Conservation (phyloP, 2,113 vertebrate genomes). For the Semnornis frantzii region DNA sequence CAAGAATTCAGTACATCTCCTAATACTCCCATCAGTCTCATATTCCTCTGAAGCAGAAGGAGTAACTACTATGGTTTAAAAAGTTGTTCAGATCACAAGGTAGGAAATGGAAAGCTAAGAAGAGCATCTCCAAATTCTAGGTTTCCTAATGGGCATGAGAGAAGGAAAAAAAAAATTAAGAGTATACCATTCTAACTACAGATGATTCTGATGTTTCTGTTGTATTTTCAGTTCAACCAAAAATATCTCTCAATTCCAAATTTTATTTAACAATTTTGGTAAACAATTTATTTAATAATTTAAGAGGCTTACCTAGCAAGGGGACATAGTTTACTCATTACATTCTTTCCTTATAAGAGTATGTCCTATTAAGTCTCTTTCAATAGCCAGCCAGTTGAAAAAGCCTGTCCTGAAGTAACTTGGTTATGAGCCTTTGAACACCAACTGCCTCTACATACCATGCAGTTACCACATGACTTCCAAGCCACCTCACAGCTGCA, state of each 20-base stretch:
- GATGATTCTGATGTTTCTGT: background rate
- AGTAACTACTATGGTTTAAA: background rate
- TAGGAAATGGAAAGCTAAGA: background rate
- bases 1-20: background rate
- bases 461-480: background rate
- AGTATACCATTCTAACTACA: background rate
- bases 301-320: background rate
- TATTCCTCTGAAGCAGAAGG: background rate
- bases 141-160: fast-evolving
- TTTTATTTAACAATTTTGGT: background rate
- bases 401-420: constrained; percentile 14
- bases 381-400: background rate
- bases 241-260: background rate
- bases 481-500: constrained; percentile 31
- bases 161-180: background rate
- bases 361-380: background rate
- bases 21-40: background rate
- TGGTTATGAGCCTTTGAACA: constrained; percentile 30
- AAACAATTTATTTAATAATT: too few species aligned
- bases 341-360: background rate
- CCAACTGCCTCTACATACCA: constrained; percentile 7
- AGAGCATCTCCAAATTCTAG: background rate
- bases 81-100: background rate
- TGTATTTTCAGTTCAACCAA: background rate
- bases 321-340: background rate